These are phyloP conservation scores for Chlamydotis undulata DNA, from an alignment of 2,113 vertebrate genomes.

Conservation along the genomic window DNA sequence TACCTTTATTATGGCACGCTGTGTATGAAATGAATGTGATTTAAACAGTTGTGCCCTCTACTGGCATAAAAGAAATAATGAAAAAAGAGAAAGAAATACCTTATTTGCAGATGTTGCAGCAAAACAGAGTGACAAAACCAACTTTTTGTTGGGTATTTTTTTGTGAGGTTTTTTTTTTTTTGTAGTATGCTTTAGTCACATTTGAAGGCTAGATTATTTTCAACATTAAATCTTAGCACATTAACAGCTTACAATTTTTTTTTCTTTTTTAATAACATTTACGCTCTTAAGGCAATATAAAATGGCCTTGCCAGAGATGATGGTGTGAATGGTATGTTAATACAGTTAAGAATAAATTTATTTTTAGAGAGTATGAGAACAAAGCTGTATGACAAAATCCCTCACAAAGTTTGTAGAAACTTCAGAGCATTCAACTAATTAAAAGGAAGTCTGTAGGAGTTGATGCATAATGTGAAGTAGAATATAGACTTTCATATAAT, in stretches of 20 bases:
- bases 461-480: neutral
- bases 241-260: neutral
- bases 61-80: conserved; percentile 41
- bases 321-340: neutral
- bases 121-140: neutral
- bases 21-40: conserved; percentile 26
- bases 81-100: neutral
- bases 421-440: neutral
- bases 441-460: conserved; percentile 3
- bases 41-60: conserved; percentile 69
- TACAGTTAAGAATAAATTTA: neutral
- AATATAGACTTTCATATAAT: conserved; percentile 17
- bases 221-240: neutral
- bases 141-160: neutral
- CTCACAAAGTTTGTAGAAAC: neutral
- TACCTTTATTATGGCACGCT: neutral
- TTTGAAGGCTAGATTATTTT: neutral
- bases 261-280: neutral
- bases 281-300: neutral
- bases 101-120: neutral
- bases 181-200: neutral
- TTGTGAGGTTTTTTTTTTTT: neutral
- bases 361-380: neutral
- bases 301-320: neutral
- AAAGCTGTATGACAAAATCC: neutral